Percentiles rank a stretch among this genome's conserved stretches.
Conservation (phyloP, 2,113 vertebrate genomes). For the Phylloscopus whistleri region DNA sequence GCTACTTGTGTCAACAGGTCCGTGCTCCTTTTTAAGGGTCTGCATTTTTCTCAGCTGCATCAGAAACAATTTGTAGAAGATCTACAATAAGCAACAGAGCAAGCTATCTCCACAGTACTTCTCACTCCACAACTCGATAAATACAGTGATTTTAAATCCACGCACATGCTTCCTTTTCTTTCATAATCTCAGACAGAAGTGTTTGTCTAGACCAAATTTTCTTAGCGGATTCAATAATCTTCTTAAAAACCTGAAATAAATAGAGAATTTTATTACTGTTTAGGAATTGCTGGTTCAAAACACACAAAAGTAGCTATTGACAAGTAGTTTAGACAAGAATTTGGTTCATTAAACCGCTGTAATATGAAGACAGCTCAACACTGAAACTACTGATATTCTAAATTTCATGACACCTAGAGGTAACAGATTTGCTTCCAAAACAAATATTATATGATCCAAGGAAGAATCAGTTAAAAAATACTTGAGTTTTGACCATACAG, state of each 20-base stretch:
- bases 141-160: conserved; percentile 59
- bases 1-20: conserved; percentile 72
- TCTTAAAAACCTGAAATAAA: conserved; percentile 61
- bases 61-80: conserved; percentile 48
- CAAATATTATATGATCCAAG: background rate
- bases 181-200: background rate
- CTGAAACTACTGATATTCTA: background rate
- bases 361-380: background rate
- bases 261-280: conserved; percentile 8
- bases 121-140: conserved; percentile 24
- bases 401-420: background rate
- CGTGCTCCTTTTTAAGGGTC: conserved; percentile 86
- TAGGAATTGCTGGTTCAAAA: background rate
- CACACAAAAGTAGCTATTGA: background rate
- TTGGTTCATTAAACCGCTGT: background rate
- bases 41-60: conserved; percentile 90
- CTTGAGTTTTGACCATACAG: background rate
- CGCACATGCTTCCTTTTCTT: conserved; percentile 37
- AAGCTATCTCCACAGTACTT: background rate
- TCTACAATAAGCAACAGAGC: background rate
- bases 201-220: background rate
- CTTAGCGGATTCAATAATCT: background rate
- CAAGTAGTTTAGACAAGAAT: background rate
- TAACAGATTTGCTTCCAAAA: background rate
- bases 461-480: background rate